These are phyloP conservation scores for Pseudococcus viburni DNA, from an alignment of 2,888 invertebrate genomes.

Conservation along the genomic window DNA sequence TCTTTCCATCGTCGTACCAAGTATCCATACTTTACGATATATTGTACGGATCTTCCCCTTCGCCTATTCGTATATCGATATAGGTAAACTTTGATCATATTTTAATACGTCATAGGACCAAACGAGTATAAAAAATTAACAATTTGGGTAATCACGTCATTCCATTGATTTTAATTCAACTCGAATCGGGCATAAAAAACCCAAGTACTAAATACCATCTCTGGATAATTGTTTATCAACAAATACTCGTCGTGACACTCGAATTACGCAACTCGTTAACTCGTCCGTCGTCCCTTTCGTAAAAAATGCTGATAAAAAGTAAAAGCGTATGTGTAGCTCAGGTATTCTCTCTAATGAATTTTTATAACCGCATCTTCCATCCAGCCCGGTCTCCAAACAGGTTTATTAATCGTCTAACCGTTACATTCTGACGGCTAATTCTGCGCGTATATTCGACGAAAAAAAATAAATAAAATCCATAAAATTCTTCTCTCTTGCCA, in stretches of 20 bases:
- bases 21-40: constrained; percentile 31
- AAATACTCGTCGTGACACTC: not conserved
- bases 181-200: not conserved
- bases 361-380: constrained; percentile 11
- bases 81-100: not conserved
- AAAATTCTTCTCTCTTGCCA: constrained; percentile 19
- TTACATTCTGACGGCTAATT: constrained; percentile 40
- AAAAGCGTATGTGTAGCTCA: not conserved
- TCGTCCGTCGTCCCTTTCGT: not conserved
- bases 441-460: not conserved
- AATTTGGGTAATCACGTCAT: no score
- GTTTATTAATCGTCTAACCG: constrained; percentile 43
- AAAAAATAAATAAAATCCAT: constrained; percentile 9
- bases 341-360: constrained; percentile 20
- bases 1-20: not conserved
- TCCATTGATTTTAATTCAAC: no score
- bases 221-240: not conserved
- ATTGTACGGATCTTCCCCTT: not conserved
- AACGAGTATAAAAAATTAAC: no score
- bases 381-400: not conserved
- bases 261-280: constrained; percentile 24
- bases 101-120: no score
- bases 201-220: not conserved
- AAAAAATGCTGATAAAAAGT: not conserved
- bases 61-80: not conserved